Conservation (phyloP, 2,797 vertebrate species). For the Phoeniculus purpureus region DNA sequence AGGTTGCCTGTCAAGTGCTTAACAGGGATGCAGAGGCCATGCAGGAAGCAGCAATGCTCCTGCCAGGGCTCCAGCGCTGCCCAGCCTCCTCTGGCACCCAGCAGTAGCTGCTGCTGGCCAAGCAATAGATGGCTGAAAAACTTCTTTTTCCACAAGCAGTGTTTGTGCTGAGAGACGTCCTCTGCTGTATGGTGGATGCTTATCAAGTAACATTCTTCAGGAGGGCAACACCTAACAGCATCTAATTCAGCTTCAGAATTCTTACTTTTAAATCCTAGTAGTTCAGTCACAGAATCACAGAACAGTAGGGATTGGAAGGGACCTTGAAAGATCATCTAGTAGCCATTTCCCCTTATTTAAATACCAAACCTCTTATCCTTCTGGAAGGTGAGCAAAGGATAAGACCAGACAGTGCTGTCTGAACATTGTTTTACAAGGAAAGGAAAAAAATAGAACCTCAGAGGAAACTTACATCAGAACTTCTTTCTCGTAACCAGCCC, state of each 20-base stretch:
- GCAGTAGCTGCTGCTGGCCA: background rate
- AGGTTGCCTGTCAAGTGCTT: background rate
- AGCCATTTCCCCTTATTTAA: fast-evolving
- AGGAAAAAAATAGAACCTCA: background rate
- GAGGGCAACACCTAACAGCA: background rate
- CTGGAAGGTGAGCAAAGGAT: background rate
- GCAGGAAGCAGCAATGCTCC: background rate
- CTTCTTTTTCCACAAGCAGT: background rate
- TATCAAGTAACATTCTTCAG: background rate
- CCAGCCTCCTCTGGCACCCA: background rate
- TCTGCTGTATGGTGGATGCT: fast-evolving
- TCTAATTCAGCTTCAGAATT: background rate
- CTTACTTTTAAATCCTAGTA: background rate
- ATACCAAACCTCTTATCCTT: background rate
- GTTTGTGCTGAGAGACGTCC: background rate
- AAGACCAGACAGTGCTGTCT: background rate
- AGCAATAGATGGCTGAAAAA: fast-evolving
- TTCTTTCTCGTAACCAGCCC: background rate
- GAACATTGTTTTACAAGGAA: background rate
- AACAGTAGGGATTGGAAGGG: no score
- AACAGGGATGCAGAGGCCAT: background rate
- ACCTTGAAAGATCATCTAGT: no score
- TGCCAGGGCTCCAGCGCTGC: background rate
- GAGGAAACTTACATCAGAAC: background rate
- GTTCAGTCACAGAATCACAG: background rate